Conservation (phyloP, 2,888 invertebrate species). For the Resseliella maxima region DNA sequence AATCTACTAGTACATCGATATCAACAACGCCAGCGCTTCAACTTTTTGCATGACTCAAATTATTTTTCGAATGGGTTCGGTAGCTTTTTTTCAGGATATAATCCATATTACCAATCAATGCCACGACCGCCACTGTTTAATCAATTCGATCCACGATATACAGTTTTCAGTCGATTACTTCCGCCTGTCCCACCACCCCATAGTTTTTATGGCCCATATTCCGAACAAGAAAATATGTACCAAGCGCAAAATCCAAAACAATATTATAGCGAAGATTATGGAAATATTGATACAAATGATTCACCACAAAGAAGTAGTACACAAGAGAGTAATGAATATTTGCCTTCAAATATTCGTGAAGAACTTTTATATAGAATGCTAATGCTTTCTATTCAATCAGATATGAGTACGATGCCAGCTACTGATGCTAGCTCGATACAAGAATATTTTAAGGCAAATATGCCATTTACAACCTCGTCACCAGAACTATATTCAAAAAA, state of each 20-base stretch:
- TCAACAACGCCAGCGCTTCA: slow-evolving; percentile 69
- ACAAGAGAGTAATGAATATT: slow-evolving; percentile 70
- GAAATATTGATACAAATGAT: slow-evolving; percentile 58
- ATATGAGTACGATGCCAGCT: slow-evolving; percentile 71
- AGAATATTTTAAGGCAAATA: slow-evolving; percentile 60
- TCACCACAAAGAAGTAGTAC: slow-evolving; percentile 60
- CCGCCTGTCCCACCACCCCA: slow-evolving; percentile 57
- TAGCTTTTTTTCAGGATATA: slow-evolving; percentile 53
- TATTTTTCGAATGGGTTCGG: slow-evolving; percentile 64
- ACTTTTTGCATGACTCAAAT: neutral
- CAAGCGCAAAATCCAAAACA: slow-evolving; percentile 61
- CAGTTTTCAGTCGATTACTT: slow-evolving; percentile 56
- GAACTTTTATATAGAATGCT: slow-evolving; percentile 79
- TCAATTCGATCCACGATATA: slow-evolving; percentile 57
- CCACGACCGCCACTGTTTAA: slow-evolving; percentile 58
- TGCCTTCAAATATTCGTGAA: slow-evolving; percentile 78
- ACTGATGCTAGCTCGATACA: slow-evolving; percentile 49
- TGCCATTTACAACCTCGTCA: slow-evolving; percentile 68
- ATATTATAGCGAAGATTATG: slow-evolving; percentile 68
- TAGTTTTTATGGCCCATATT: slow-evolving; percentile 56
- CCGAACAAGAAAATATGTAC: slow-evolving; percentile 59
- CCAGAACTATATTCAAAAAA: slow-evolving; percentile 63
- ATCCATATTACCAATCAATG: slow-evolving; percentile 57
- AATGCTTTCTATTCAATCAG: slow-evolving; percentile 77
- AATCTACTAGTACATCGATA: slow-evolving; percentile 76